Base-by-base conservation (phyloP, 2,113 vertebrate species). In the Cygnus atratus region DNA sequence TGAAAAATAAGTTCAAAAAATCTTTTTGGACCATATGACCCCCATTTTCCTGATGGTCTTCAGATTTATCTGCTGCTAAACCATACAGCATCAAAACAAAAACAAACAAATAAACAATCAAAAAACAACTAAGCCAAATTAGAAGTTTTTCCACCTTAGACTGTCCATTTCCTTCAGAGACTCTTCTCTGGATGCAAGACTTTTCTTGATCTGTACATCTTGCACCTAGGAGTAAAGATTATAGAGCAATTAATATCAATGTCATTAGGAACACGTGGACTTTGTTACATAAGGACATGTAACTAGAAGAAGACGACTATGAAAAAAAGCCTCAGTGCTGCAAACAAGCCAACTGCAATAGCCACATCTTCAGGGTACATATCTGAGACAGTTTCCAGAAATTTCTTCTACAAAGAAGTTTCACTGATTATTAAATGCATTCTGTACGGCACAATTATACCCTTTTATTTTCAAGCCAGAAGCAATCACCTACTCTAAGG, bases 201-300 rank as follows among this genome's bases (percentile, higher is more conserved):
- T 95, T 5, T 96, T 98, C 75, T 98, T 99, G 90, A 98, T 97
- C 88, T 98, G 97, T 20, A 98, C 96, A 86, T 98, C 98, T 86
- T 97, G 97, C 29, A 99, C 96, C 98, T 98, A 82, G 74, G 43
- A 88, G 35, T 21, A 94, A 93, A 95, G 70, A 79, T 79, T 39
- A 54, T 12, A 93, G 15, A 57, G 10, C 46, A 85, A 75, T 12
- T 33, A 71, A n/a, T 83, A 68, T 29, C 31, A 63, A 0, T 43
- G 37, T 63, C 63, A 87, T 31, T 14, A 88, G 31, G 31, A 85
- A 65, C n/a, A 44, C 24, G 29, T 13, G 11, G 46, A 62, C 33
- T 77, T 83, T 18, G 28, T 48, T 74, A 25, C 35, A 54, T 43
- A 31, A 79, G 13, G 13, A 35, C 29, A 78, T 13, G 26, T 41